Evolutionary conservation across 30 jellyfish, hydroid and myxozoan genomes (phyloP).

Genomic region (Aurelia sp.): DNA sequence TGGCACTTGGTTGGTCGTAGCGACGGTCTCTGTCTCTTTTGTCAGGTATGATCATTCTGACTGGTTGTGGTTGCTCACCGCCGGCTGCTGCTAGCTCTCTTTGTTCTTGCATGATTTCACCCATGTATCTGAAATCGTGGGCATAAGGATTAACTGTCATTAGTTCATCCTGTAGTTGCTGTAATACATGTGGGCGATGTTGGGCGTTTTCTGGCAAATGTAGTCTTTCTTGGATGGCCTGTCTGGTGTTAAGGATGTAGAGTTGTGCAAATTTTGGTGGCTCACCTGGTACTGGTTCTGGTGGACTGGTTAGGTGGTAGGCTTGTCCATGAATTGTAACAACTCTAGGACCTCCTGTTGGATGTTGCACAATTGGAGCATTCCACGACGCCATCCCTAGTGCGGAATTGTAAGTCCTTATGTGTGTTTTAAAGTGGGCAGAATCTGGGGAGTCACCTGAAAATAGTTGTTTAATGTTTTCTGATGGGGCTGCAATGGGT

Average conservation of each 20-base stretch:
- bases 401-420: background rate
- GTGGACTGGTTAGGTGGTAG: constrained; percentile 9
- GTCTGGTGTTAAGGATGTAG: background rate
- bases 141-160: constrained; percentile 3
- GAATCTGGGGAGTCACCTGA: background rate
- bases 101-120: constrained; percentile 7
- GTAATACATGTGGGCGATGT: background rate
- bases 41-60: background rate
- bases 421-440: background rate
- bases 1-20: background rate
- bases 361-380: background rate
- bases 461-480: background rate
- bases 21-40: background rate
- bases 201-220: background rate
- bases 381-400: background rate
- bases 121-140: background rate
- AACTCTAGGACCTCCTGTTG: background rate
- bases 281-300: constrained; percentile 5
- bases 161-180: constrained; percentile 11
- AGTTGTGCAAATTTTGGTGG: constrained; percentile 8
- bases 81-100: background rate
- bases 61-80: background rate
- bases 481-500: background rate
- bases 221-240: constrained; percentile 14
- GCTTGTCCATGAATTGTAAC: constrained; percentile 10